Evolutionary conservation across 1,140 invertebrate genomes (phyloP).

Genomic region (Fopius arisanus): DNA sequence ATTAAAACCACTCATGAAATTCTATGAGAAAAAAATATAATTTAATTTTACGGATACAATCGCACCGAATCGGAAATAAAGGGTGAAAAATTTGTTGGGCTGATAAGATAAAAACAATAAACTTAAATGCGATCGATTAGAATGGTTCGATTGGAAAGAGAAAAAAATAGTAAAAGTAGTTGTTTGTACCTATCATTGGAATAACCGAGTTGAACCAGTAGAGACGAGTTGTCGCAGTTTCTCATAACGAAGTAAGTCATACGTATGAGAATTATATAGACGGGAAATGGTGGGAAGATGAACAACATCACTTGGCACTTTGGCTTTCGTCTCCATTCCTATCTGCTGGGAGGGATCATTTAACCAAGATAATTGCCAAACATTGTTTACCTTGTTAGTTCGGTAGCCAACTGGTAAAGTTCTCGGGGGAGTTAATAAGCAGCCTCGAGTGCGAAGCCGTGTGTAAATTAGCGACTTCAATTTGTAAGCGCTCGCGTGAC

Average conservation of each 20-base stretch:
- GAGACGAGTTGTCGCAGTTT: neutral
- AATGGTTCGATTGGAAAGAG: no score
- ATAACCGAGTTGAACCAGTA: neutral
- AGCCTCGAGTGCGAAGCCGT: conserved; percentile 51
- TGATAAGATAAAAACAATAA: no score
- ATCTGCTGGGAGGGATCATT: conserved; percentile 53
- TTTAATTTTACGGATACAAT: neutral
- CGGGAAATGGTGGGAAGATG: neutral
- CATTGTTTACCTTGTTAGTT: conserved; percentile 65
- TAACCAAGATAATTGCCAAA: conserved; percentile 64
- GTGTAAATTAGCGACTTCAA: conserved; percentile 64
- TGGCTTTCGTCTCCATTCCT: neutral
- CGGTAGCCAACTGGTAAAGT: conserved; percentile 55
- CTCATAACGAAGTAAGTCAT: neutral
- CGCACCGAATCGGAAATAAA: no score
- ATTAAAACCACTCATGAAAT: neutral
- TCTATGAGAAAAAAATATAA: no score
- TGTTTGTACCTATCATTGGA: no score
- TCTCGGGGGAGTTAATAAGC: conserved; percentile 56
- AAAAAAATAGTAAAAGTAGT: no score
- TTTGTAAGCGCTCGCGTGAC: conserved; percentile 59
- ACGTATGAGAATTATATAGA: neutral
- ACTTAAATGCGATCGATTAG: no score
- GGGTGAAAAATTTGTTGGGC: no score
- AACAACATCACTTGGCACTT: conserved; percentile 9